Evolutionary conservation across 2,113 vertebrate genomes (phyloP), one percentile per base, ranked within the genome.

Genomic region (Oophaga pumilio): DNA sequence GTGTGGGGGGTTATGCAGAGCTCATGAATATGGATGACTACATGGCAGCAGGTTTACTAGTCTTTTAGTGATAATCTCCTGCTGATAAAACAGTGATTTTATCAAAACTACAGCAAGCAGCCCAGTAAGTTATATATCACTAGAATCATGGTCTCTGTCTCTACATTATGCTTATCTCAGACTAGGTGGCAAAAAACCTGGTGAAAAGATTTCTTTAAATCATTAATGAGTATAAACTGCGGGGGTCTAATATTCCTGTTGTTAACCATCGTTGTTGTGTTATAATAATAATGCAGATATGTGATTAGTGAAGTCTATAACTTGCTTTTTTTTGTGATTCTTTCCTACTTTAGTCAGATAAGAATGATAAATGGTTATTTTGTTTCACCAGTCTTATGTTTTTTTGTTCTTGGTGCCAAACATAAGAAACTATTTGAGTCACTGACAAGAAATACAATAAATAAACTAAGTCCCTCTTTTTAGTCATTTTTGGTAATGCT

Each of bases 341-440:
- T 84, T 74, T 84, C 5, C 68, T 43, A 57, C 82, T 73, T 84
- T 43, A 71, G 71, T 73, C 52, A 43, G 82, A 79, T 78, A 80
- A 86, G 74, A 18, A 66, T 86, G 85, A 86, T 86, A 76, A 68
- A 86, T 86, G 60, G n/a, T n/a, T 86, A 57, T 77, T 86, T 78
- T 79, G 85, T 79, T 86, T 57, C 24, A 18, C 49, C 33, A n/a
- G 49, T 86, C 60, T 59, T 43, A 68, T 86, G 76, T 24, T 49
- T 79, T 86, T 24, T 69, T 28, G 76, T 86, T 79, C 62, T 79
- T 33, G 62, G 50, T 68, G 62, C 85, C 85, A 86, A 86, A 77
- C 60, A 60, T 53, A 68, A 86, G 84, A 62, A 64, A 78, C 85
- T 79, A 69, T 57, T 79, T 69, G 62, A 79, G 76, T 20, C 76